A percentile compares a stretch with the other conserved stretches of the same genome.
phyloP scores from a whole-genome alignment of 1,140 invertebrate genomes.

The Mycetomoellerius zeteki region DNA sequence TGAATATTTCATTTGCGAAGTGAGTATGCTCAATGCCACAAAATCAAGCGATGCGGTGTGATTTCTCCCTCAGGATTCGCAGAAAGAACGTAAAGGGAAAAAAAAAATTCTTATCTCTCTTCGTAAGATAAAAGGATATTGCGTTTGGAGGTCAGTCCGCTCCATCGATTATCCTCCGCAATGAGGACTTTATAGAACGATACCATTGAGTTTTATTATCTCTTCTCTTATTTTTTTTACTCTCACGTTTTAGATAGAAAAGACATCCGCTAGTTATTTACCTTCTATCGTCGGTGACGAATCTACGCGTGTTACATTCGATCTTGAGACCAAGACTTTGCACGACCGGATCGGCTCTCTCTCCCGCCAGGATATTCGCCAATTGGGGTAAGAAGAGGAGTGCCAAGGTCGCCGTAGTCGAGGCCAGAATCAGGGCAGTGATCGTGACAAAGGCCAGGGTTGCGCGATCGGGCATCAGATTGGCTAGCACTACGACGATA shows the following conservation, averaged over 20 bases:
- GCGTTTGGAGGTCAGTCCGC: constrained; percentile 24
- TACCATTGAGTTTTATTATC: background rate
- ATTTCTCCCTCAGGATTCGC: background rate
- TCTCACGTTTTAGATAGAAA: background rate
- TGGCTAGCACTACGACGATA: constrained; percentile 94
- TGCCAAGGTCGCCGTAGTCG: constrained; percentile 94
- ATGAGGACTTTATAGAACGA: background rate
- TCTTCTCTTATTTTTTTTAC: background rate
- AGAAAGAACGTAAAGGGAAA: background rate
- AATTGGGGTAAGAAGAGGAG: constrained; percentile 96
- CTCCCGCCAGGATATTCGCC: constrained; percentile 89
- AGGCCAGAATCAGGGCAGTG: constrained; percentile 93
- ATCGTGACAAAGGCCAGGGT: constrained; percentile 95
- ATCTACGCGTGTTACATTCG: constrained; percentile 94
- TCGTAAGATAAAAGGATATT: constrained; percentile 27
- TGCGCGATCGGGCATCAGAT: constrained; percentile 94
- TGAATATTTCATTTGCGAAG: background rate
- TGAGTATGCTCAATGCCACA: background rate
- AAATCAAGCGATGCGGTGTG: background rate
- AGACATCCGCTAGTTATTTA: constrained; percentile 69
- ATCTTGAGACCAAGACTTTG: constrained; percentile 95
- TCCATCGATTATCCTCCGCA: constrained; percentile 42
- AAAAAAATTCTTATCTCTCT: background rate
- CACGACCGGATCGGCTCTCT: constrained; percentile 93
- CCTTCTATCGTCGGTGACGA: constrained; percentile 91